Evolutionary conservation across 2,888 invertebrate species (phyloP).

Genomic region (Oligia strigilis): DNA sequence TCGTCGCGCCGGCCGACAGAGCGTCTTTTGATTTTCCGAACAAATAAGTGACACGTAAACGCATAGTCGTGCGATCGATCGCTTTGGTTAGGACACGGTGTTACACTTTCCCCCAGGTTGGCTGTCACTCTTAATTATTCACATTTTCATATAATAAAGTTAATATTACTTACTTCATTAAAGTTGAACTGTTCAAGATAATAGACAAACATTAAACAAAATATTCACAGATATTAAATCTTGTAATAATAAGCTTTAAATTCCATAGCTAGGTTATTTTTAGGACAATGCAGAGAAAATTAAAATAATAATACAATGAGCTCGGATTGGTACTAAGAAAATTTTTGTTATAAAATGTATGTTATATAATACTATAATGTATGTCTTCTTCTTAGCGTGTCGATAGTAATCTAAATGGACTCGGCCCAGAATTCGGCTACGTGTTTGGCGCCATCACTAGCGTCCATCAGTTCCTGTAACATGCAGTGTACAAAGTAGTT

Average conservation of each 20-base stretch:
- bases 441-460: too few species aligned
- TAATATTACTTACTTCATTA: background rate
- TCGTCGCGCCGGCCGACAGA: background rate
- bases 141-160: background rate
- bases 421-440: too few species aligned
- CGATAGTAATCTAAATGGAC: too few species aligned
- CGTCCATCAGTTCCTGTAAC: too few species aligned
- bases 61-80: background rate
- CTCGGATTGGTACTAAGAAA: background rate
- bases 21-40: background rate
- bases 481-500: too few species aligned
- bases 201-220: conserved; percentile 8
- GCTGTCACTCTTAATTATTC: conserved; percentile 1
- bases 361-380: too few species aligned
- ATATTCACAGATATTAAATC: background rate
- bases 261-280: conserved; percentile 1
- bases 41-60: background rate
- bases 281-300: conserved; percentile 4
- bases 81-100: background rate
- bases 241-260: conserved; percentile 6
- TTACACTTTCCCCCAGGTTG: background rate
- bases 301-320: conserved; percentile 6
- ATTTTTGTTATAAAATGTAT: too few species aligned
- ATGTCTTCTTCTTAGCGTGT: too few species aligned
- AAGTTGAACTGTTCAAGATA: conserved; percentile 1